Evolutionary conservation across 2,113 vertebrate species (phyloP).

Genomic region (Delphinus delphis): DNA sequence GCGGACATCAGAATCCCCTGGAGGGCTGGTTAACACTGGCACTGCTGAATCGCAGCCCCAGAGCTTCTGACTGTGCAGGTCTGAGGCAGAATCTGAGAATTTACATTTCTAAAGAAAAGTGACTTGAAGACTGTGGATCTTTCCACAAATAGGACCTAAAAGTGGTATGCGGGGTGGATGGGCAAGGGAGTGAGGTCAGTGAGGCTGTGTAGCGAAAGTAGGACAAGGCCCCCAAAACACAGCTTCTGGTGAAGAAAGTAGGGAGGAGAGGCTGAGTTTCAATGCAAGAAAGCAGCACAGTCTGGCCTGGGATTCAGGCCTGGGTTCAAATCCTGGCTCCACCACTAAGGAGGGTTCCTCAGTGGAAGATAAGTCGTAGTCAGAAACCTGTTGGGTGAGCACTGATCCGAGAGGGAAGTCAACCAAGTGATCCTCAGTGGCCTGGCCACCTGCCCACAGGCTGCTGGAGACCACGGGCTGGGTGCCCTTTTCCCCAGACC

Average conservation of each 20-base stretch:
- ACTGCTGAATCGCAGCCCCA: background rate
- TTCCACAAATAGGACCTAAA: background rate
- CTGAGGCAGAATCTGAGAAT: background rate
- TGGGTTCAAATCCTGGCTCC: background rate
- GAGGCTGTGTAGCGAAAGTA: background rate
- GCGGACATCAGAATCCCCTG: background rate
- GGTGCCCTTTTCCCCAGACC: background rate
- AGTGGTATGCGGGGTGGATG: background rate
- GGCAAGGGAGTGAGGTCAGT: background rate
- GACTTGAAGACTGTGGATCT: background rate
- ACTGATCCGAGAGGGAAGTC: background rate
- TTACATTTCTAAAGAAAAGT: conserved; percentile 1
- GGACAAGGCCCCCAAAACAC: background rate
- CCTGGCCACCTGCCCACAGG: background rate
- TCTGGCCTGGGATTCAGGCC: background rate
- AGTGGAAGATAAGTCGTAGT: background rate
- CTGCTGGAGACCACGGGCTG: background rate
- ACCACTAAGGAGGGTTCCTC: background rate
- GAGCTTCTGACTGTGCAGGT: background rate
- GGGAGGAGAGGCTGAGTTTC: background rate
- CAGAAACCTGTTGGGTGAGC: background rate
- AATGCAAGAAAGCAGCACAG: background rate
- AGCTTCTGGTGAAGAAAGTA: background rate
- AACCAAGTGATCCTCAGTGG: no score
- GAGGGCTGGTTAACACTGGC: background rate